These are phyloP conservation scores for Xyrichtys novacula DNA, from an alignment of 2,797 vertebrate genomes.

Conservation along the genomic window DNA sequence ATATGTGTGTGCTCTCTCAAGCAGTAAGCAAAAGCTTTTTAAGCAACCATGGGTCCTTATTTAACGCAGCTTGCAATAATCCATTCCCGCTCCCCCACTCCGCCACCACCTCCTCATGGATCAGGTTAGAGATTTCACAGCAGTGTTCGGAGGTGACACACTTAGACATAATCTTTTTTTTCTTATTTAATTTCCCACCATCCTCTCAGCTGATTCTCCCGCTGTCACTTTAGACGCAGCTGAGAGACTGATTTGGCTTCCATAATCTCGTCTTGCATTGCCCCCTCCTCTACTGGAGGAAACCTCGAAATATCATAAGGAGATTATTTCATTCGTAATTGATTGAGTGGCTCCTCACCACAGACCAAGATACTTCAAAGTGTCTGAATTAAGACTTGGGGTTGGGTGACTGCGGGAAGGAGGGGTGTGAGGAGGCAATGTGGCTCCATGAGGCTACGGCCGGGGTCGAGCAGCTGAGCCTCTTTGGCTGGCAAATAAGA, in stretches of 20 bases:
- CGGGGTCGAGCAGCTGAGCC: constrained; percentile 73
- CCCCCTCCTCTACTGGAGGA: constrained; percentile 80
- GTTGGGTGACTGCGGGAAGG: constrained; percentile 45
- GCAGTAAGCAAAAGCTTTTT: constrained; percentile 56
- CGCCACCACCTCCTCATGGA: constrained; percentile 68
- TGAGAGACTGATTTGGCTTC: constrained; percentile 93
- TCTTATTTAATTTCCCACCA: constrained; percentile 90
- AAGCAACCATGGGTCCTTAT: constrained; percentile 59
- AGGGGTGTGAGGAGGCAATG: constrained; percentile 45
- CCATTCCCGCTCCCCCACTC: constrained; percentile 51
- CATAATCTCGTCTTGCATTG: constrained; percentile 90
- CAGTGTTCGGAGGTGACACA: constrained; percentile 78
- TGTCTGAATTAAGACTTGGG: constrained; percentile 83
- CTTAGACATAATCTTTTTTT: constrained; percentile 78
- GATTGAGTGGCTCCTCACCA: constrained; percentile 95
- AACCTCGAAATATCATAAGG: constrained; percentile 94
- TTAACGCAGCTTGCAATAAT: constrained; percentile 73
- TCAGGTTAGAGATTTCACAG: constrained; percentile 81
- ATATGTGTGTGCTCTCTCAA: constrained; percentile 27
- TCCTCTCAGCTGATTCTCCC: constrained; percentile 92
- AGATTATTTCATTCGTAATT: constrained; percentile 99
- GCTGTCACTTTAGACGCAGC: constrained; percentile 94
- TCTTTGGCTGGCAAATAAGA: constrained; percentile 77
- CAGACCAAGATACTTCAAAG: constrained; percentile 95
- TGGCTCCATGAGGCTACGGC: constrained; percentile 61